A percentile compares a stretch with the other conserved stretches of the same genome.
Evolutionary conservation across 2,113 vertebrate species (phyloP).

Genomic region (Rhinichthys klamathensis): DNA sequence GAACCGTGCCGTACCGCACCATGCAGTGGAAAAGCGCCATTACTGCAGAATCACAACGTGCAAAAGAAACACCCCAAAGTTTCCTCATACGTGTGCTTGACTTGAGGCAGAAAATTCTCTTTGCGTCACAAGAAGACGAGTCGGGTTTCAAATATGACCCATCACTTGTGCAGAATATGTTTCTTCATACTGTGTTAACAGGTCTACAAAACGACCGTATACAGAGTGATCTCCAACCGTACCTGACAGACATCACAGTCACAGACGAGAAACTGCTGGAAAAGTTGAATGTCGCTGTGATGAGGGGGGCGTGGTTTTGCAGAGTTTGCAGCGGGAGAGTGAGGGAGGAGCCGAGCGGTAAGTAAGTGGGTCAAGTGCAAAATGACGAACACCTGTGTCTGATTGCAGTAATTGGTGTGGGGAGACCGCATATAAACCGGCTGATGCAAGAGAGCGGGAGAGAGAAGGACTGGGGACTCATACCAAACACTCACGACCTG

Average conservation of each 20-base stretch:
- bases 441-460: too few species aligned
- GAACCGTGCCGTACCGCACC: too few species aligned
- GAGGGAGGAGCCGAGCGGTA: too few species aligned
- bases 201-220: too few species aligned
- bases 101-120: slow-evolving; percentile 26
- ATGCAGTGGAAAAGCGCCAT: slow-evolving; percentile 16
- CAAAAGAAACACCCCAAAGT: slow-evolving; percentile 16
- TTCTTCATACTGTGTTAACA: too few species aligned
- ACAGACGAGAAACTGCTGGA: neutral
- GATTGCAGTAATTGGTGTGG: too few species aligned
- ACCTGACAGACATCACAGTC: neutral
- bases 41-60: slow-evolving; percentile 3
- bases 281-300: neutral
- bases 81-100: slow-evolving; percentile 18
- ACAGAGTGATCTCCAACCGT: neutral
- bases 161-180: slow-evolving; percentile 7
- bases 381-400: neutral
- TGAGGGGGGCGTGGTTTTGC: too few species aligned
- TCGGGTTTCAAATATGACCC: slow-evolving; percentile 41
- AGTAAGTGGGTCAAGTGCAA: neutral
- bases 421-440: too few species aligned
- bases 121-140: slow-evolving; percentile 1
- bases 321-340: too few species aligned
- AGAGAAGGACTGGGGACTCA: too few species aligned
- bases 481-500: too few species aligned